Conservation (phyloP, 2,113 vertebrate species). For the Bubalus kerabau region DNA sequence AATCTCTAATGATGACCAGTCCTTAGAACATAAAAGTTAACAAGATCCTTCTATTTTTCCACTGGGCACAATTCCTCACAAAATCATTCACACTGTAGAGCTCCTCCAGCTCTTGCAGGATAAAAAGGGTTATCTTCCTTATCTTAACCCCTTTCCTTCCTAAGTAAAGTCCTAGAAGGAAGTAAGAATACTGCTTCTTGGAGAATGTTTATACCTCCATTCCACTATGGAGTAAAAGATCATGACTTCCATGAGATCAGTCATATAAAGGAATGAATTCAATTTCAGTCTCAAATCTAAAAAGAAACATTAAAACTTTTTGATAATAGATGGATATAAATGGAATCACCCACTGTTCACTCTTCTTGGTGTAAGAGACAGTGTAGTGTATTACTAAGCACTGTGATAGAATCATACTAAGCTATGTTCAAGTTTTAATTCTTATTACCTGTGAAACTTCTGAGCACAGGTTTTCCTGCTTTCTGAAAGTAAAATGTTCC, state of each 20-base stretch:
- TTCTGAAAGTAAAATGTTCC: background rate
- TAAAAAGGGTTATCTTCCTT: background rate
- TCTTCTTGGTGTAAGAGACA: background rate
- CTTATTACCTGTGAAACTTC: background rate
- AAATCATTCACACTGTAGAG: background rate
- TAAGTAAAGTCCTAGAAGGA: slow-evolving; percentile 5
- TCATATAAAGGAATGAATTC: slow-evolving; percentile 33
- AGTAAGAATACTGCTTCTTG: background rate
- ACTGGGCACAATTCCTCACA: background rate
- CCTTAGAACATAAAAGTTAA: background rate
- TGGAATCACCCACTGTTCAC: background rate
- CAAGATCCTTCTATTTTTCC: background rate
- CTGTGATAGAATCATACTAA: background rate
- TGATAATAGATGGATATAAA: background rate
- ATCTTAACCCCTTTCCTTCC: background rate
- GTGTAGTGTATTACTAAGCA: background rate
- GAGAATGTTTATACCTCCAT: background rate
- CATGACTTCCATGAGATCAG: background rate
- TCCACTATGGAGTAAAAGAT: slow-evolving; percentile 6
- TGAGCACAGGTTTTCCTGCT: background rate
- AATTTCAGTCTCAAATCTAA: slow-evolving; percentile 34
- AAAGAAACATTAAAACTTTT: slow-evolving; percentile 19
- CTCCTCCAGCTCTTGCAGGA: background rate
- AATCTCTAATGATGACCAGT: background rate
- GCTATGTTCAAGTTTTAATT: background rate